Conservation (phyloP, 2,888 invertebrate species). For the Brachyopa scutellaris region DNA sequence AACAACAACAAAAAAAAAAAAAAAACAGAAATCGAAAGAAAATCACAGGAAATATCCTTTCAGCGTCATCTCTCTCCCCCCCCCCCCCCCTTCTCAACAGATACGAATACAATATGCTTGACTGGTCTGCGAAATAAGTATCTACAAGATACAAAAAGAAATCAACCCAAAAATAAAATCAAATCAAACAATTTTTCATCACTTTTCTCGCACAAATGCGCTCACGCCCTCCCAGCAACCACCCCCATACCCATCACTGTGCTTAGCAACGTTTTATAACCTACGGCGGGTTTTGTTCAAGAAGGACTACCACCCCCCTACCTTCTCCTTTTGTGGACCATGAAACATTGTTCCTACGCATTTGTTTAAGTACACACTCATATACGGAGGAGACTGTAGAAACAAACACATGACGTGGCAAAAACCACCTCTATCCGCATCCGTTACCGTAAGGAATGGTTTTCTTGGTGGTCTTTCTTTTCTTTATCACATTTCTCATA, state of each 20-base stretch:
- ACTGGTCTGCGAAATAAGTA: slow-evolving; percentile 38
- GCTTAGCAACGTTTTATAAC: slow-evolving; percentile 1
- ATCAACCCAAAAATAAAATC: slow-evolving; percentile 70
- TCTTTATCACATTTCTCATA: slow-evolving; percentile 41
- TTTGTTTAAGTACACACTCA: slow-evolving; percentile 32
- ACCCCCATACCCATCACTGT: background rate
- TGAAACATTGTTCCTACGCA: slow-evolving; percentile 48
- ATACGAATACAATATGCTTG: slow-evolving; percentile 58
- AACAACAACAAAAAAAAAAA: background rate
- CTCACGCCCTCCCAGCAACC: slow-evolving; percentile 31
- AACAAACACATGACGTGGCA: slow-evolving; percentile 46
- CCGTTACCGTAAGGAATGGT: background rate
- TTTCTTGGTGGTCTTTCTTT: slow-evolving; percentile 43
- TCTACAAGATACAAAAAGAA: slow-evolving; percentile 50
- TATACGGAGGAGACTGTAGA: slow-evolving; percentile 3
- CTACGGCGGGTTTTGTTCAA: slow-evolving; percentile 1
- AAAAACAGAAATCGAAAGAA: slow-evolving; percentile 47
- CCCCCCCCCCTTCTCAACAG: too few species aligned
- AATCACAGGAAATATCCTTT: slow-evolving; percentile 65
- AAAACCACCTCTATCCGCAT: slow-evolving; percentile 11
- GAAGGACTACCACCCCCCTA: slow-evolving; percentile 18
- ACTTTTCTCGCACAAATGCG: slow-evolving; percentile 58
- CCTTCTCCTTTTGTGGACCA: slow-evolving; percentile 40
- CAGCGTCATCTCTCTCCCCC: slow-evolving; percentile 9
- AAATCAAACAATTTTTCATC: slow-evolving; percentile 70